Percentiles rank a stretch among this genome's conserved stretches.
These are phyloP conservation scores for Pteruthius melanotis DNA, from an alignment of 2,113 vertebrate genomes.

Conservation along the genomic window DNA sequence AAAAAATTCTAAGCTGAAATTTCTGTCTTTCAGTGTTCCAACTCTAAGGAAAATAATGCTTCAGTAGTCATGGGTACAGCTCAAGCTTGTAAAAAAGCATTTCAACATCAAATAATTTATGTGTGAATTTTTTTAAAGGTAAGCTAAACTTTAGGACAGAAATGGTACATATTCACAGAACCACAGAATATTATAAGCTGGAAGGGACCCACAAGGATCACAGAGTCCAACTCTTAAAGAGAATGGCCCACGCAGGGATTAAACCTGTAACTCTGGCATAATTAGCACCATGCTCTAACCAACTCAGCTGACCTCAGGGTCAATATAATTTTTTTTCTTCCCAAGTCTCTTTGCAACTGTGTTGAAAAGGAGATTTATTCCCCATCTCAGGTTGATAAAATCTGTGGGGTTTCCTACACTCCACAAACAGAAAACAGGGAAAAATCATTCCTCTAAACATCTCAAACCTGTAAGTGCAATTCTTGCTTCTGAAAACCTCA, in stretches of 20 bases:
- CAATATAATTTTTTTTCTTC: background rate
- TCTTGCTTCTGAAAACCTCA: background rate
- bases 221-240: background rate
- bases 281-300: background rate
- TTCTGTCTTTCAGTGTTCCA: background rate
- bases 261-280: background rate
- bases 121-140: background rate
- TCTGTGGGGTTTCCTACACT: background rate
- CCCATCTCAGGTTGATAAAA: background rate
- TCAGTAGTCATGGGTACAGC: background rate
- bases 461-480: background rate
- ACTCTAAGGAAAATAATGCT: background rate
- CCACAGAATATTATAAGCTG: background rate
- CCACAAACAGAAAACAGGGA: background rate
- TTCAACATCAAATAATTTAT: background rate
- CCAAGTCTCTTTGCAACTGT: background rate
- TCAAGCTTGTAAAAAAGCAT: background rate
- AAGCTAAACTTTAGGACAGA: background rate
- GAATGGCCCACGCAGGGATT: background rate
- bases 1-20: background rate
- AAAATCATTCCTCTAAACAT: background rate
- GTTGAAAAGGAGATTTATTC: background rate
- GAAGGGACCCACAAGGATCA: background rate
- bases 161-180: background rate
- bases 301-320: background rate